These are phyloP conservation scores for Characodon lateralis DNA, from an alignment of 2,797 vertebrate genomes.

Conservation along the genomic window DNA sequence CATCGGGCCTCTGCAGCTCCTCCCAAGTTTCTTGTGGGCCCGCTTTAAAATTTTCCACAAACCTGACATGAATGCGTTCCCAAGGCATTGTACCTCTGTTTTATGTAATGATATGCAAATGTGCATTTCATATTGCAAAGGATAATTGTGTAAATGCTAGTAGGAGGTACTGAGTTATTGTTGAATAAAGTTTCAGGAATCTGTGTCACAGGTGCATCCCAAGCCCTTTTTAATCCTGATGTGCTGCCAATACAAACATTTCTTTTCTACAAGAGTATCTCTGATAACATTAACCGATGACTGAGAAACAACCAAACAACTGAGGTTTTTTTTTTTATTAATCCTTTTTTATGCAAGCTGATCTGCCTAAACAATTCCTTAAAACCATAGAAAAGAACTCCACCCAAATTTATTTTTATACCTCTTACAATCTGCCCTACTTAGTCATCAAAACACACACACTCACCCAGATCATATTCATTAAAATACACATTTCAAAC, in stretches of 20 bases:
- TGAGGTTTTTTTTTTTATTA: not conserved
- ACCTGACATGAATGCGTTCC: not conserved
- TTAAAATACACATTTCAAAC: constrained; percentile 13
- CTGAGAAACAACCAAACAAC: not conserved
- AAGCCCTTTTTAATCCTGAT: not conserved
- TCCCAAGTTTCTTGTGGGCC: not conserved
- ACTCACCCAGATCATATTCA: not conserved
- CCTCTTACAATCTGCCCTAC: not conserved
- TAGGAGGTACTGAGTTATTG: not conserved
- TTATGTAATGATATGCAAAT: not conserved
- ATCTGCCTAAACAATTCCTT: not conserved
- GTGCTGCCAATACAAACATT: not conserved
- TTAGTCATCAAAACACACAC: constrained; percentile 18
- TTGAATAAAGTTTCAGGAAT: constrained; percentile 8
- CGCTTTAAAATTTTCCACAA: not conserved
- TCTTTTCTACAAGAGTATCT: not conserved
- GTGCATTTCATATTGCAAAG: not conserved
- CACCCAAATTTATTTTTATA: constrained; percentile 34
- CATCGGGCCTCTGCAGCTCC: not conserved
- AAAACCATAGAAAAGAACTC: constrained; percentile 19
- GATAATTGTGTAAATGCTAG: constrained; percentile 1
- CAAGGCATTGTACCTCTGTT: not conserved
- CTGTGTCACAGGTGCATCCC: not conserved
- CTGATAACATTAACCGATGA: not conserved
- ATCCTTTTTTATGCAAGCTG: too few relatives aligned